These are phyloP conservation scores for Idaea biselata DNA, from an alignment of 2,888 invertebrate genomes.

Conservation along the genomic window DNA sequence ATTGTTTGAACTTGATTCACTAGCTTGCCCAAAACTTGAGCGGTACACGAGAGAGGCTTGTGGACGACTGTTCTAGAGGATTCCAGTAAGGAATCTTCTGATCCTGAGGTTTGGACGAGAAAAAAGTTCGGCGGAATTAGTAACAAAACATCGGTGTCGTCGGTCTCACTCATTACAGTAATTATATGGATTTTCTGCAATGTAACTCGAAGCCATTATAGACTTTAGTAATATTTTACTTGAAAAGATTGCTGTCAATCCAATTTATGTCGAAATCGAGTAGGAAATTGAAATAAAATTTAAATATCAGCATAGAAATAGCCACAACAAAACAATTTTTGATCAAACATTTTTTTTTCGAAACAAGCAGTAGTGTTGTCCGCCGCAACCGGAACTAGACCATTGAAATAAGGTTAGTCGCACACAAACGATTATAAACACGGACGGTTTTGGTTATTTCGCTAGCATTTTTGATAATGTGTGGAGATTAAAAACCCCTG, in stretches of 20 bases:
- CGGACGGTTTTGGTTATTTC: too few relatives aligned
- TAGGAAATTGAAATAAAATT: not conserved
- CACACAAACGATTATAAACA: too few relatives aligned
- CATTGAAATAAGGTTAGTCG: too few relatives aligned
- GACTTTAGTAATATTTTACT: not conserved
- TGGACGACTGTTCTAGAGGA: slow-evolving; percentile 72
- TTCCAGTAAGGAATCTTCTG: slow-evolving; percentile 71
- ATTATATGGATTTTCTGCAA: slow-evolving; percentile 23
- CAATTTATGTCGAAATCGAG: not conserved
- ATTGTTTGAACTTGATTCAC: slow-evolving; percentile 83
- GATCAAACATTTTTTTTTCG: not conserved
- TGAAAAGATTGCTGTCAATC: not conserved
- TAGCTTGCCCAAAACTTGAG: slow-evolving; percentile 75
- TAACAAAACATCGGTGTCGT: slow-evolving; percentile 91
- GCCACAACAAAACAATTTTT: not conserved
- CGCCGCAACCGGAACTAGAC: too few relatives aligned
- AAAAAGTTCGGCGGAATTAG: slow-evolving; percentile 90
- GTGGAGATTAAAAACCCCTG: too few relatives aligned
- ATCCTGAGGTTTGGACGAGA: slow-evolving; percentile 80
- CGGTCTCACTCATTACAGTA: slow-evolving; percentile 80
- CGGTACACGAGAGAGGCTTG: slow-evolving; percentile 70
- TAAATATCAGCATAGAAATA: not conserved
- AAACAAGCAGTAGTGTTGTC: too few relatives aligned
- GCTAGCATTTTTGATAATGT: too few relatives aligned
- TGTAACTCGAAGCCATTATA: slow-evolving; percentile 57